Conservation (phyloP, 2,113 vertebrate species). For the Mungos mungo region DNA sequence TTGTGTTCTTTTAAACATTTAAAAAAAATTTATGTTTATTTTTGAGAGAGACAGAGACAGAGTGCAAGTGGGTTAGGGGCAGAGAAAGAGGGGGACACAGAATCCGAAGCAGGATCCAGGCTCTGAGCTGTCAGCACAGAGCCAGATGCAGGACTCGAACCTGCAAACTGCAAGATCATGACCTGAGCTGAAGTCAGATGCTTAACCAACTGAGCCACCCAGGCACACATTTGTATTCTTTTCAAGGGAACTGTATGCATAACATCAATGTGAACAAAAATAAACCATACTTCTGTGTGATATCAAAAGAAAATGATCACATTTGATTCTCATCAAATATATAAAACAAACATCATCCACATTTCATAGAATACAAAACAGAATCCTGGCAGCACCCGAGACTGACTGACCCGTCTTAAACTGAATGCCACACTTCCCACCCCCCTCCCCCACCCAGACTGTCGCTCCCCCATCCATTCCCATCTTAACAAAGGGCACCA, state of each 20-base stretch:
- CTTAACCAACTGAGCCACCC: too few species aligned
- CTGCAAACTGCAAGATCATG: too few species aligned
- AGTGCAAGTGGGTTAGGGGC: too few species aligned
- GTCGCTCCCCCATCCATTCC: not conserved
- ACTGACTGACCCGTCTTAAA: not conserved
- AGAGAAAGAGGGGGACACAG: too few species aligned
- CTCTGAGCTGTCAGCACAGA: too few species aligned
- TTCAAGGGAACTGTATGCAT: not conserved
- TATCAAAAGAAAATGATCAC: slow-evolving; percentile 5
- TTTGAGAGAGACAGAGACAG: too few species aligned
- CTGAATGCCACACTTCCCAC: not conserved
- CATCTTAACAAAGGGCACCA: not conserved
- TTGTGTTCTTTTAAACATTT: not conserved
- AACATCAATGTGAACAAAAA: not conserved
- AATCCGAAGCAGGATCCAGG: too few species aligned
- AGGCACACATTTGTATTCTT: not conserved
- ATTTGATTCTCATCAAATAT: not conserved
- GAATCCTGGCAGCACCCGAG: not conserved
- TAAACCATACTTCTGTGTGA: not conserved
- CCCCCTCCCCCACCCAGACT: too few species aligned
- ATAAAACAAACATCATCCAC: not conserved
- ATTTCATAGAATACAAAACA: slow-evolving; percentile 25
- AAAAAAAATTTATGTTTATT: too few species aligned
- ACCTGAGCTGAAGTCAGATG: too few species aligned
- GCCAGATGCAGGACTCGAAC: too few species aligned